phyloP scores from a whole-genome alignment of 2,113 vertebrate species.

The Nibea albiflora region DNA sequence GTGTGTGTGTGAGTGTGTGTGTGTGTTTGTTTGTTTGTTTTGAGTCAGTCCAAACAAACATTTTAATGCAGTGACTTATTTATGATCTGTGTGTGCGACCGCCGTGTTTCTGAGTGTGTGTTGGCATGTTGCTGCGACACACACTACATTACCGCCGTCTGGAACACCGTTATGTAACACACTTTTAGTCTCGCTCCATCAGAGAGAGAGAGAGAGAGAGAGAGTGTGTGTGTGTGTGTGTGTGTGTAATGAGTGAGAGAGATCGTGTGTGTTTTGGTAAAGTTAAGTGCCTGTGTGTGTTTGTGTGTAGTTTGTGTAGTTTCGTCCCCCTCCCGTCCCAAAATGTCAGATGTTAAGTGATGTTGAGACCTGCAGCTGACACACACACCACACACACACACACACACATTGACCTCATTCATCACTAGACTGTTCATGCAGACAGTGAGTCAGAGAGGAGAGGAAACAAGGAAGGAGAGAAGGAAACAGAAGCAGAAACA shows the following conservation, averaged over 20 bases:
- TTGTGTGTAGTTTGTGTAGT: constrained; percentile 14
- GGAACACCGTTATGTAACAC: constrained; percentile 80
- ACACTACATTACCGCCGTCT: constrained; percentile 76
- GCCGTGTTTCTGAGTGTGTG: constrained; percentile 18
- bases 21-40: constrained; percentile 69
- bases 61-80: constrained; percentile 79
- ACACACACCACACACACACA: constrained; percentile 25
- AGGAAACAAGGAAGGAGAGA: not conserved
- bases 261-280: constrained; percentile 45
- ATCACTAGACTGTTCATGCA: constrained; percentile 42
- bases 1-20: constrained; percentile 32
- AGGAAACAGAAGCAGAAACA: not conserved
- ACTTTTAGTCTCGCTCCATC: constrained; percentile 67
- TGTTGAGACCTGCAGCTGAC: constrained; percentile 77
- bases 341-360: constrained; percentile 83
- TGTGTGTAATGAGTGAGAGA: constrained; percentile 41
- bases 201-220: constrained; percentile 33
- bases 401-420: constrained; percentile 66
- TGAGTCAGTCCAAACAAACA: constrained; percentile 80
- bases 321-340: constrained; percentile 46
- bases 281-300: constrained; percentile 49
- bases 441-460: constrained; percentile 44
- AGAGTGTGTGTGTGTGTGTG: constrained; percentile 27
- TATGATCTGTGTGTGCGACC: constrained; percentile 67
- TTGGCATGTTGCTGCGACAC: constrained; percentile 48